These are phyloP conservation scores for Cyprinodon variegatus DNA, from an alignment of 2,113 vertebrate genomes.

Conservation along the genomic window DNA sequence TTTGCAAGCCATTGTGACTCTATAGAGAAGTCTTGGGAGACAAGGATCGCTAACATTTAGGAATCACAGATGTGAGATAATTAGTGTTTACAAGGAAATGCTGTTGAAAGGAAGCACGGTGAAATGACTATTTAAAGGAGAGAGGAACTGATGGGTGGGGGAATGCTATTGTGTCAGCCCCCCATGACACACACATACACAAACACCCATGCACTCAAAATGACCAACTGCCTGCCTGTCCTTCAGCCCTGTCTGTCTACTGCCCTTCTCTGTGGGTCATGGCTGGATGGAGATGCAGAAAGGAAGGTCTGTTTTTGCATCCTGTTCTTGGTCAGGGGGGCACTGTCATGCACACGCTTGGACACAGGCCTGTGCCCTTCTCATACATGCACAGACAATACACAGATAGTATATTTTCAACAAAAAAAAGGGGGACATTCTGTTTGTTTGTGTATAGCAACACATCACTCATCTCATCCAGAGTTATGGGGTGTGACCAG, in stretches of 20 bases:
- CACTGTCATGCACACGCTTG: conserved; percentile 39
- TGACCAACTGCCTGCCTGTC: conserved; percentile 73
- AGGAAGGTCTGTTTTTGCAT: conserved; percentile 78
- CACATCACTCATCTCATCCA: conserved; percentile 47
- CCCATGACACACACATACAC: conserved; percentile 19
- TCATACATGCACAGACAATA: conserved; percentile 27
- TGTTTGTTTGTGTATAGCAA: conserved; percentile 33
- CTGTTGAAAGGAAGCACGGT: conserved; percentile 69
- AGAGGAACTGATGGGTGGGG: conserved; percentile 69
- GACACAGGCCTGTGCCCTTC: conserved; percentile 12
- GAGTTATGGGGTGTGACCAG: conserved; percentile 41
- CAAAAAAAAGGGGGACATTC: conserved; percentile 14
- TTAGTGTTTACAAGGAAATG: conserved; percentile 74
- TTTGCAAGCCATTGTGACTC: conserved; percentile 14
- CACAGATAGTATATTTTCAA: conserved; percentile 15
- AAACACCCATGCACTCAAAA: conserved; percentile 40
- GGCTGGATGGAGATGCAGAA: conserved; percentile 79
- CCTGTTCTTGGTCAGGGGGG: conserved; percentile 60
- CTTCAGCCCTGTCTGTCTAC: conserved; percentile 64
- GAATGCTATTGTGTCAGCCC: conserved; percentile 64
- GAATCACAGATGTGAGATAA: conserved; percentile 73
- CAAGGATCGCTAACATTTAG: conserved; percentile 65
- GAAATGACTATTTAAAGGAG: conserved; percentile 77
- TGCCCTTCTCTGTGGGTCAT: conserved; percentile 71
- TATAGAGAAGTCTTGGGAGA: conserved; percentile 25